Conservation (phyloP, 1,140 invertebrate genomes). For the Nasonia giraulti region DNA sequence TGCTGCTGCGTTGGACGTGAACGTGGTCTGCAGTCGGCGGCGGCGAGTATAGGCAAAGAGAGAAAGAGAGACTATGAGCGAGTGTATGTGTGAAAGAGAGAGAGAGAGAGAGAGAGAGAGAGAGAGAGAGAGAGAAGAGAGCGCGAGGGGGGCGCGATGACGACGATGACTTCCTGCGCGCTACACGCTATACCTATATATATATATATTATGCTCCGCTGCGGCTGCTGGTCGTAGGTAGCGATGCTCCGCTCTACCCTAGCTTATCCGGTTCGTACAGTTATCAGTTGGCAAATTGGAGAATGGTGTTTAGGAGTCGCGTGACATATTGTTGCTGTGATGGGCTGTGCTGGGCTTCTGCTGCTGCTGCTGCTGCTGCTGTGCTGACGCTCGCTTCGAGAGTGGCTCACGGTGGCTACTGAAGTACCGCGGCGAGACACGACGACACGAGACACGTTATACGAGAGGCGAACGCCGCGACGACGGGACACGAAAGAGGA, state of each 20-base stretch:
- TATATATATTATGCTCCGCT: constrained; percentile 1
- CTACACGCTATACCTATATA: neutral
- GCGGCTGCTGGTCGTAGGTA: neutral
- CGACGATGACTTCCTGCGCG: constrained; percentile 25
- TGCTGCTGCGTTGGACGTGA: constrained; percentile 13
- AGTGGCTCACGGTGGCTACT: neutral
- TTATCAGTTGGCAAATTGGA: neutral
- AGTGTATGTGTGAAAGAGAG: no score
- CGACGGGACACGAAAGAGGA: neutral
- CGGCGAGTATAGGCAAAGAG: neutral
- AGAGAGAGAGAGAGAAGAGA: neutral
- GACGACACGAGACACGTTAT: neutral
- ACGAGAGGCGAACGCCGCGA: neutral
- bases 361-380: neutral
- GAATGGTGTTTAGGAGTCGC: constrained; percentile 6
- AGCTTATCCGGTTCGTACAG: constrained; percentile 7
- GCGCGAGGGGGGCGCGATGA: constrained; percentile 8
- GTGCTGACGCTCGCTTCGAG: neutral
- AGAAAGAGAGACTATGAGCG: neutral
- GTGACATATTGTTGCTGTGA: constrained; percentile 42
- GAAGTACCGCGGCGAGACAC: neutral
- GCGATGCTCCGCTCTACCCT: neutral
- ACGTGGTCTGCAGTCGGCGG: constrained; percentile 25
- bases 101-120: neutral
- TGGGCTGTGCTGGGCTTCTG: neutral